Conservation (phyloP, 2,113 vertebrate species). For the Ophiodon elongatus region DNA sequence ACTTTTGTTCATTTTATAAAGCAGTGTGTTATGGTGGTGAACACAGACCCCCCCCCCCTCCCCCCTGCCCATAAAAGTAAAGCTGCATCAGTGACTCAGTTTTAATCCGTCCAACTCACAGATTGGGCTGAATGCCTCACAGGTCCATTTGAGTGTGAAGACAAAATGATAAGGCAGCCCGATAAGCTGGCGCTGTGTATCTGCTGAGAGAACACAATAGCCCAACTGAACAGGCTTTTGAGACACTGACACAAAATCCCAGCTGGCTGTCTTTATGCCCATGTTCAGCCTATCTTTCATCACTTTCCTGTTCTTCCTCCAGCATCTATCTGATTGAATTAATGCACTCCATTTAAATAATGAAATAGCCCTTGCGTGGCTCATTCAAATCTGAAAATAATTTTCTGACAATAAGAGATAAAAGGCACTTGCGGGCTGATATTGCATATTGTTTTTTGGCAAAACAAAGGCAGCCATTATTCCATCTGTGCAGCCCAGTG, state of each 20-base stretch:
- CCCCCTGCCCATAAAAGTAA: no score
- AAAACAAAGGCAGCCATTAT: conserved; percentile 46
- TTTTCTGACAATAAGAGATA: conserved; percentile 56
- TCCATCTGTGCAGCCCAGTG: neutral
- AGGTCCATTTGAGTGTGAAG: conserved; percentile 73
- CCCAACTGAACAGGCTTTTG: conserved; percentile 58
- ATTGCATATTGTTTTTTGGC: conserved; percentile 18
- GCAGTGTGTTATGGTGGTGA: no score
- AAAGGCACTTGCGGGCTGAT: conserved; percentile 19
- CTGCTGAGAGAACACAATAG: conserved; percentile 75
- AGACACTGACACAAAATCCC: conserved; percentile 58
- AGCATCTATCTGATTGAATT: conserved; percentile 75
- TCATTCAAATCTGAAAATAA: conserved; percentile 72
- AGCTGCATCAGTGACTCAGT: conserved; percentile 17
- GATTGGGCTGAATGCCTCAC: conserved; percentile 55
- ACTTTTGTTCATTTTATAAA: no score
- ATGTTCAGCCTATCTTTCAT: conserved; percentile 70
- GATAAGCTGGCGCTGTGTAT: conserved; percentile 72
- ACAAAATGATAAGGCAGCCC: conserved; percentile 66
- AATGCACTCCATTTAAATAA: conserved; percentile 68
- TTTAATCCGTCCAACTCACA: conserved; percentile 50
- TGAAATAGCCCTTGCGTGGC: conserved; percentile 45
- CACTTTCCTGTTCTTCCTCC: conserved; percentile 71
- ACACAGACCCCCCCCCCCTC: no score
- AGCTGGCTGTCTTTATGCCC: conserved; percentile 58